These are phyloP conservation scores for Heliconius hewitsoni DNA, from an alignment of 1,140 invertebrate species.

Conservation along the genomic window DNA sequence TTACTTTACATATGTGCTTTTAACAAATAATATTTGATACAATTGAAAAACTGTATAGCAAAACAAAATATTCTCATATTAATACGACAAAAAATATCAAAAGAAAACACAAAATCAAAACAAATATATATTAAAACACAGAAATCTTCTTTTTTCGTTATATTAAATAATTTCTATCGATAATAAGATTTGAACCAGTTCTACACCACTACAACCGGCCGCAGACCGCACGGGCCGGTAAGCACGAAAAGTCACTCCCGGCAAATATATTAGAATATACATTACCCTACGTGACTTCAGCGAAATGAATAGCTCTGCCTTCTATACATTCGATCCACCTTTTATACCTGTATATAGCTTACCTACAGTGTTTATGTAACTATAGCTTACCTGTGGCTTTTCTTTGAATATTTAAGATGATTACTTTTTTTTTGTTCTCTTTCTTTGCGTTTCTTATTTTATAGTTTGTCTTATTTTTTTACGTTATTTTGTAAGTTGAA, in stretches of 20 bases:
- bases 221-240: slow-evolving; percentile 75
- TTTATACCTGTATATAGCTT: slow-evolving; percentile 33
- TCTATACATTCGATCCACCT: slow-evolving; percentile 47
- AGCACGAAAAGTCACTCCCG: slow-evolving; percentile 77
- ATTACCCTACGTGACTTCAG: slow-evolving; percentile 76
- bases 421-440: slow-evolving; percentile 35
- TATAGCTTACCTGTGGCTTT: slow-evolving; percentile 1
- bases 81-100: no score
- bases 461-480: not conserved
- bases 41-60: no score
- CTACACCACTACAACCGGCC: slow-evolving; percentile 52
- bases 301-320: slow-evolving; percentile 69
- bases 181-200: not conserved
- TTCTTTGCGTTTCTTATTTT: slow-evolving; percentile 14
- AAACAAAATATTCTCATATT: no score
- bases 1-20: no score
- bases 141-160: not conserved
- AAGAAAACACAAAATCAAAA: not conserved
- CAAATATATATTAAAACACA: no score
- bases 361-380: not conserved
- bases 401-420: not conserved
- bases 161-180: not conserved
- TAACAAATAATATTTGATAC: no score
- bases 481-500: no score
- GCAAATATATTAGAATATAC: slow-evolving; percentile 81